Evolutionary conservation across 2,113 vertebrate species (phyloP), one percentile per base, ranked within the genome.

Genomic region (Gavialis gangeticus): DNA sequence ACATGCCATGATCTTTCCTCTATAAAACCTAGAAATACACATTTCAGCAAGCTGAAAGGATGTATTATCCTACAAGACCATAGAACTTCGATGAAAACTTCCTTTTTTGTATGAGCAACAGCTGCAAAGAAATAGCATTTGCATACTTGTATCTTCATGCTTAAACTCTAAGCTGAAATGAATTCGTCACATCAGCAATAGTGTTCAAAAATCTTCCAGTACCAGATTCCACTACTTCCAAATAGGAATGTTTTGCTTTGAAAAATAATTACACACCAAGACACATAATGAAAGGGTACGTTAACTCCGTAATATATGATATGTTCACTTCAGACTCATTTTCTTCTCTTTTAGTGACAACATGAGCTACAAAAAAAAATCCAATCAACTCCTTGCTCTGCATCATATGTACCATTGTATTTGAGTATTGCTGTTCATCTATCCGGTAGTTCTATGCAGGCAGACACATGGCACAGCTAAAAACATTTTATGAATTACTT

Each of bases 21-120:
- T 66, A 85, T 5, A 37, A 22, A 27, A 46, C 4, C 46, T 1
- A 60, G 21, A 28, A 54, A 91, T 2, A 12, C 69, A 1, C 62
- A 24, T 22, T 6, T 75, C 2, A 0, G 22, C 6, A 75, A 57
- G 28, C 10, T 55, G 28, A 75, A 56, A 4, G 4, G 30, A 87
- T 3, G 14, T 76, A 34, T 30, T n/a, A 13, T 1, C 3, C 62
- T 73, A 30, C 24, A 46, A 24, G 46, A 73, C 15, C 69, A 37
- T 30, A 37, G 21, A 73, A 7, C 21, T 73, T 46, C 6, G 25
- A 21, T 15, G 69, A 73, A 37, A 81, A 67, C 73, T 22, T 73
- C 21, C 6, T 84, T 5, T 63, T 91, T 27, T 71, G 86, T 55
- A 79, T 60, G 84, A 79, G 73, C 4, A 87, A 62, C 5, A 58